phyloP scores from a whole-genome alignment of 2,113 vertebrate genomes.

The Callocephalon fimbriatum region DNA sequence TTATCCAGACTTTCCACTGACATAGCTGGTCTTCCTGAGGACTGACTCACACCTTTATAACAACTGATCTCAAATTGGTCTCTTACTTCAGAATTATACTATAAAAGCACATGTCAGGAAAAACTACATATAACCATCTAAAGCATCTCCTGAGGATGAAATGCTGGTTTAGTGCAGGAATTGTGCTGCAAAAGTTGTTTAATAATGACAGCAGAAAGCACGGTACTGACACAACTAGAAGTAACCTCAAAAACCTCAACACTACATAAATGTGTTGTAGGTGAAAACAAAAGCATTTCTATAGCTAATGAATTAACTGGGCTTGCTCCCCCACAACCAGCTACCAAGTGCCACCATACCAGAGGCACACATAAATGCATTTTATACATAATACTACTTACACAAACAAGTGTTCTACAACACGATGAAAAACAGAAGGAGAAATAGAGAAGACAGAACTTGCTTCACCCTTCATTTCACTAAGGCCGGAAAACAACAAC shows the following conservation, averaged over 20 bases:
- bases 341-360: fast-evolving
- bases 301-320: not conserved
- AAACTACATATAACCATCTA: fast-evolving
- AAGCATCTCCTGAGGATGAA: not conserved
- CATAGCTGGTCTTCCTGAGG: not conserved
- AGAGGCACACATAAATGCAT: fast-evolving
- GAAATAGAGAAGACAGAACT: too few species aligned
- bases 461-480: not conserved
- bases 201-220: not conserved
- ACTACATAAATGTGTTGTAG: fast-evolving
- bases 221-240: fast-evolving
- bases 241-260: not conserved
- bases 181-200: not conserved
- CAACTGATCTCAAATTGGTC: fast-evolving
- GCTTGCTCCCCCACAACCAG: not conserved
- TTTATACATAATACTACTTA: not conserved
- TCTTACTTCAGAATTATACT: not conserved
- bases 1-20: not conserved
- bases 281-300: not conserved
- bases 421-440: not conserved
- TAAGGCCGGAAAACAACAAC: not conserved
- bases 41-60: not conserved
- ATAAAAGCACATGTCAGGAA: not conserved
- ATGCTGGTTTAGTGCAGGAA: not conserved
- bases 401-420: not conserved